These are phyloP conservation scores for Nemopilema nomurai DNA, from an alignment of 30 jellyfish, hydroid and myxozoan species.

Conservation along the genomic window DNA sequence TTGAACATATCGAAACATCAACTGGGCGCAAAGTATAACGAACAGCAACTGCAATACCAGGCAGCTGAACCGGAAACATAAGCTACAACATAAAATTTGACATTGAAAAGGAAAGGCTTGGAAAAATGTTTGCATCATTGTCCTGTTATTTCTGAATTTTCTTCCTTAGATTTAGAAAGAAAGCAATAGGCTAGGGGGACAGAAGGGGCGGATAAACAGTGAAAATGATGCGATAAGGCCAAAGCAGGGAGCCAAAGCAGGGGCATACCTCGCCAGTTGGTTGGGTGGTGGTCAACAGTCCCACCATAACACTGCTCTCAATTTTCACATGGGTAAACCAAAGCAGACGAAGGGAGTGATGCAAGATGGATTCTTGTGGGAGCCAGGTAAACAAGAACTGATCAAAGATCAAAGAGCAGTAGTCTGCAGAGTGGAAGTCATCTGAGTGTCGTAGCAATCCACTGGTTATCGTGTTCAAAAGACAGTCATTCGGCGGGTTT, in stretches of 20 bases:
- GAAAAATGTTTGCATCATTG: too few relatives aligned
- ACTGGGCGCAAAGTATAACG: too few relatives aligned
- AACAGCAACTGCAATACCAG: too few relatives aligned
- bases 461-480: slow-evolving; percentile 42
- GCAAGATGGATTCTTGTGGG: slow-evolving; percentile 68
- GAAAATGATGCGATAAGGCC: neutral
- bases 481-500: slow-evolving; percentile 57
- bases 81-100: too few relatives aligned
- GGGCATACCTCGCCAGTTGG: slow-evolving; percentile 79
- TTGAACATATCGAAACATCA: too few relatives aligned
- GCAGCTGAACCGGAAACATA: too few relatives aligned
- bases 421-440: slow-evolving; percentile 53
- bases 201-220: too few relatives aligned
- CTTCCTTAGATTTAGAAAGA: neutral
- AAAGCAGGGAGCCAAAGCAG: neutral
- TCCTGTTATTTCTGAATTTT: too few relatives aligned
- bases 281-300: slow-evolving; percentile 78
- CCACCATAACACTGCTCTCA: slow-evolving; percentile 77
- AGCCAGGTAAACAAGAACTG: slow-evolving; percentile 81
- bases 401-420: slow-evolving; percentile 73
- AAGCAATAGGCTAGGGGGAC: neutral
- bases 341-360: slow-evolving; percentile 77
- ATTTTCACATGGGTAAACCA: slow-evolving; percentile 75
- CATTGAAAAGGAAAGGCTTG: too few relatives aligned
- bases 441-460: slow-evolving; percentile 66